Base-by-base conservation (phyloP, 2,113 vertebrate genomes). In the Struthidea cinerea region DNA sequence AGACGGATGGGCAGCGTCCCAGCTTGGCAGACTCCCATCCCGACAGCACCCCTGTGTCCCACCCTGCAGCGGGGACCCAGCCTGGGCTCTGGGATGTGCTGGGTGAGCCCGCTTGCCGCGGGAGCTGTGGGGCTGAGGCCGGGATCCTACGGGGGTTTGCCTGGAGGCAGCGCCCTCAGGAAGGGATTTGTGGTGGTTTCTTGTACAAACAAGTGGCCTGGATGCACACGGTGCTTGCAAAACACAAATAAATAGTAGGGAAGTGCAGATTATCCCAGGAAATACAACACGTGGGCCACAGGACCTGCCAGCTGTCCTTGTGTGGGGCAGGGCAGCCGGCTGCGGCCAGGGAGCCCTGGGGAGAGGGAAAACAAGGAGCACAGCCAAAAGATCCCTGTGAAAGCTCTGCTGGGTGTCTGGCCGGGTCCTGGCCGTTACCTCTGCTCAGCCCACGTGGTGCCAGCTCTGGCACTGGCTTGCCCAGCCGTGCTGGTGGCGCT, bases 181-280 rank as follows among this genome's bases (percentile, higher is more conserved):
- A 88, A 90, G 46, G 59, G 56, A 61, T 93, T 64, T 52, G 22
- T 81, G 83, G 41, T 3, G 6, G 26, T 63, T 77, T 59, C 46
- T 67, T 81, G 27, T 39, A n/a, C 44, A 76, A 96, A 85, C 52
- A 79, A 82, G 30, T 0, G 2, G 30, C 50, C 68, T 61, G 82
- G 59, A 68, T 32, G 46, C 12, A 4, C 33, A 13, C 10, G 6
- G 52, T 41, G 46, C 65, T 96, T 92, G 67, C 47, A 89, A 92
- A 93, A 87, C 59, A 67, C 89, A 94, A 94, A 92, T 83, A 95
- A 94, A 92, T 70, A 70, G 30, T 71, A 47, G 90, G 70, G 53
- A 96, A 95, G 71, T 50, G 68, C 9, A 41, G 85, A 96, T 95
- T 94, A 91, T 63, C 63, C 50, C 77, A 88, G 85, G 84, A 69